A percentile compares a stretch with the other conserved stretches of the same genome.
These are phyloP conservation scores for Trachelus troglodyta DNA, from an alignment of 2,888 invertebrate genomes.

Conservation along the genomic window DNA sequence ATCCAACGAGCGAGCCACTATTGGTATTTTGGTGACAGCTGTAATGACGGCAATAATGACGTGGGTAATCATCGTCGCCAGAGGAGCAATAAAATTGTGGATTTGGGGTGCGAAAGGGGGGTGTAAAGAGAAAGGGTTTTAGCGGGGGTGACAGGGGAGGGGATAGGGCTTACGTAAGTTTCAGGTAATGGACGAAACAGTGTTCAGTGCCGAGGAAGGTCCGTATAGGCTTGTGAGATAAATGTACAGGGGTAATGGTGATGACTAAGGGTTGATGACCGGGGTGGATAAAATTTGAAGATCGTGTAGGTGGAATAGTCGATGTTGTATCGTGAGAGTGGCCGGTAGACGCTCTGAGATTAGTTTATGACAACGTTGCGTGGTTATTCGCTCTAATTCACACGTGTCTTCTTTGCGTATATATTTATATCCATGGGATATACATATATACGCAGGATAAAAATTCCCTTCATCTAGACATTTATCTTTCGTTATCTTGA, in stretches of 20 bases:
- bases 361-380: slow-evolving; percentile 1
- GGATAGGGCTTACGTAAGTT: background rate
- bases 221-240: background rate
- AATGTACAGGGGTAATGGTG: background rate
- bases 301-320: background rate
- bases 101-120: background rate
- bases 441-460: too few species aligned
- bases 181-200: background rate
- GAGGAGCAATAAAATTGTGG: background rate
- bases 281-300: background rate
- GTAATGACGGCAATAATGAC: slow-evolving; percentile 30
- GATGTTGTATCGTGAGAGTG: slow-evolving; percentile 12
- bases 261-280: background rate
- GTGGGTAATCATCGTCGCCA: background rate
- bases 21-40: slow-evolving; percentile 59
- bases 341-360: slow-evolving; percentile 41
- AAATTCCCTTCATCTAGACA: background rate
- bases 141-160: background rate
- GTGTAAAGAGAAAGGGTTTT: background rate
- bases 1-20: slow-evolving; percentile 67
- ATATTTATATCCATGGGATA: background rate
- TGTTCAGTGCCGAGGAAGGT: background rate
- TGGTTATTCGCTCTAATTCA: slow-evolving; percentile 16
- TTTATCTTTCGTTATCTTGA: background rate
- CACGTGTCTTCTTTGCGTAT: background rate